Evolutionary conservation across 1,140 invertebrate genomes (phyloP), one percentile per base, ranked within the genome.

Genomic region (Diorhabda sublineata): DNA sequence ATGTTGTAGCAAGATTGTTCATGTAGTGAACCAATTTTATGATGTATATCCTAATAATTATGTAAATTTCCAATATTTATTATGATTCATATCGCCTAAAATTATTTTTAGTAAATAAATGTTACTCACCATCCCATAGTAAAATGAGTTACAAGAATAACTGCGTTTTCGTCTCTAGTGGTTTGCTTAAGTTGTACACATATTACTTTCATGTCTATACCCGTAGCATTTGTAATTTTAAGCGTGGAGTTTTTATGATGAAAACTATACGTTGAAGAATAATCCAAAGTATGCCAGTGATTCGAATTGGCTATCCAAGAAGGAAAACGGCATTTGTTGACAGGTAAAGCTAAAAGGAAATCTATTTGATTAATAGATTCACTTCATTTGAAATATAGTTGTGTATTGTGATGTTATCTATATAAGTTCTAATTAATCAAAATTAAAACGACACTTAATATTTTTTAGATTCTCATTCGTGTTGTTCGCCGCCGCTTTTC

Each of bases 201-300:
- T 67, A 86, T 83, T 6, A 89, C 84, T 75, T 87, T 85, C 78
- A 88, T 86, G 69, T 88, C 87, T 5, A 82, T 80, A 3, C 83
- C 84, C 2, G 85, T 84, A 57, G 83, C 82, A 76, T 86, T 87
- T 59, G 83, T 85, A 74, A 89, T 88, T 42, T 83, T 81, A 42
- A 91, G 79, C 0, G 87, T 88, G 0, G 85, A 86, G 77, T 91
- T 90, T 66, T 86, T 84, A 77, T 88, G 87, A 72, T 86, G 87
- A 76, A 90, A 88, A 41, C 84, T 86, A 78, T 90, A 91, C 41
- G 87, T 87, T 68, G 85, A 85, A 63, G 84, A 84, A 72, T 87
- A 88, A 81, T 91, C 89, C 71, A 91, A 79, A 3, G 89, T 89
- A 78, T 90, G 88, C 90, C 90, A 91, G 45, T 88, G 88, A 65